Evolutionary conservation across 2,113 vertebrate species (phyloP).

Genomic region (Alethe castanea): DNA sequence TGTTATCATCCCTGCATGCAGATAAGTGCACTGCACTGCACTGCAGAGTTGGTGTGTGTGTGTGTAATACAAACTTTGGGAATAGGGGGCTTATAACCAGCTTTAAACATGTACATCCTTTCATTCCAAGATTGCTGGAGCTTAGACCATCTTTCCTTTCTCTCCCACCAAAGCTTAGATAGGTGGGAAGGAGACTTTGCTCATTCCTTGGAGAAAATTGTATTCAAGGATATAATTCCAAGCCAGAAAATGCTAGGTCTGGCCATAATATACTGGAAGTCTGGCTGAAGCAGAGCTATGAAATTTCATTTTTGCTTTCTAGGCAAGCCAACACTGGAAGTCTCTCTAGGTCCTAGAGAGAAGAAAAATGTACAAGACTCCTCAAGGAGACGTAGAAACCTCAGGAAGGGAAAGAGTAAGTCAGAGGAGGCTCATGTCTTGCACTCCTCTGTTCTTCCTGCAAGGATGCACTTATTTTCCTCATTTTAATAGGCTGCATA

Average conservation of each 20-base stretch:
- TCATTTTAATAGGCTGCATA: background rate
- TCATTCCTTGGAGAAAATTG: background rate
- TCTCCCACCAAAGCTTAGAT: background rate
- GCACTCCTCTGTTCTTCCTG: background rate
- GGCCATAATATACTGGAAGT: background rate
- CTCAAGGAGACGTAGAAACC: accelerated
- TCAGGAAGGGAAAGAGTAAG: background rate
- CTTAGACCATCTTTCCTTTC: background rate
- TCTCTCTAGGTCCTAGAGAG: background rate
- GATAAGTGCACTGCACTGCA: background rate
- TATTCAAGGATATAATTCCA: background rate
- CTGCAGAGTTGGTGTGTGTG: accelerated
- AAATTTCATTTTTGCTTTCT: background rate
- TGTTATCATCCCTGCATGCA: accelerated
- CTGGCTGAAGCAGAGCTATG: background rate
- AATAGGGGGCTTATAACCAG: background rate
- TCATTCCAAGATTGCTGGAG: background rate
- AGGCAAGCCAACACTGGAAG: background rate
- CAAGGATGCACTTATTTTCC: background rate
- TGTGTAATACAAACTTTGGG: background rate
- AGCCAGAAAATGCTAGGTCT: background rate
- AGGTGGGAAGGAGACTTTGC: background rate
- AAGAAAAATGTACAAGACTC: background rate
- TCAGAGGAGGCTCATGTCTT: background rate
- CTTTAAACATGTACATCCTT: background rate